Conservation (phyloP, 2,888 invertebrate genomes). For the Ceramica pisi region DNA sequence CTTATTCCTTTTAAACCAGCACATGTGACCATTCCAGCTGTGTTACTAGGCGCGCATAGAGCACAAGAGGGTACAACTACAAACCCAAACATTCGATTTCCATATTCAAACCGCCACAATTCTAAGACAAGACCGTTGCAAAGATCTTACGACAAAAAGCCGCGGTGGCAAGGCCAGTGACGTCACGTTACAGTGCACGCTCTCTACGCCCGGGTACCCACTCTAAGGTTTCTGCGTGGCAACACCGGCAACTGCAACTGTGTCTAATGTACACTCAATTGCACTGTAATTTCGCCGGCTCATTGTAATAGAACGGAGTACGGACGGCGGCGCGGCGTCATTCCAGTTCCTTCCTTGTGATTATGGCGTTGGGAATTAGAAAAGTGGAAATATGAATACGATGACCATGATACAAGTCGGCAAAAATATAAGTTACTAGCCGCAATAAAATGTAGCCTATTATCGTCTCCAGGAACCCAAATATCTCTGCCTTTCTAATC, state of each 20-base stretch:
- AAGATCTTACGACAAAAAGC: constrained; percentile 45
- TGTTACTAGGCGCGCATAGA: background rate
- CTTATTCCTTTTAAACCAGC: no score
- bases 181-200: constrained; percentile 61
- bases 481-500: no score
- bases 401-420: background rate
- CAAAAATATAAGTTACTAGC: no score
- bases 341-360: constrained; percentile 25
- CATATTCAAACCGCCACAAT: constrained; percentile 9
- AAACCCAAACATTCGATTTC: background rate
- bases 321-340: constrained; percentile 12
- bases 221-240: constrained; percentile 54
- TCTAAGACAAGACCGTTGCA: constrained; percentile 29
- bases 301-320: constrained; percentile 56
- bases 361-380: constrained; percentile 17
- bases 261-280: constrained; percentile 55
- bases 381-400: background rate
- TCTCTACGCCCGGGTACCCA: constrained; percentile 50
- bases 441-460: no score
- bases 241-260: constrained; percentile 49
- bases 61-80: background rate
- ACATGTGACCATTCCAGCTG: no score
- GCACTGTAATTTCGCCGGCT: constrained; percentile 50
- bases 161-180: constrained; percentile 56
- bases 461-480: no score